A percentile compares a stretch with the other conserved stretches of the same genome.
These are phyloP conservation scores for Danio aesculapii DNA, from an alignment of 2,797 vertebrate species.

Conservation along the genomic window DNA sequence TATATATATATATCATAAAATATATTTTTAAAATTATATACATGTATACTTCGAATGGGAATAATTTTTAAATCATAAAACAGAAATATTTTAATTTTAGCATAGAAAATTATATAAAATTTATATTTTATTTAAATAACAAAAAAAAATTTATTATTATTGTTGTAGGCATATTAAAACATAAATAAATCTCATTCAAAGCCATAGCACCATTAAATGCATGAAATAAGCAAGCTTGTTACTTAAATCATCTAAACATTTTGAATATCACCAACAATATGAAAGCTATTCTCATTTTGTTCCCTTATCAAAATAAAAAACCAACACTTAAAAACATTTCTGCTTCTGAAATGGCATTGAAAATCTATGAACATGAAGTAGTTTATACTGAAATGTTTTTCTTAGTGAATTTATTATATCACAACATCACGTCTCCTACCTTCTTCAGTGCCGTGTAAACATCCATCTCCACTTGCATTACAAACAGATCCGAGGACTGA, in stretches of 20 bases:
- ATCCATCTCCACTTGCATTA: conserved; percentile 99
- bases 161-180: not conserved
- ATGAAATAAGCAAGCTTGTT: not conserved
- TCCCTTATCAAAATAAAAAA: not conserved
- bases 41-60: not conserved
- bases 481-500: conserved; percentile 94
- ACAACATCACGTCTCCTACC: conserved; percentile 70
- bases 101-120: no score
- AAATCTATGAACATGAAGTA: not conserved
- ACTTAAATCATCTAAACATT: not conserved
- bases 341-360: not conserved
- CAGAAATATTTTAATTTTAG: not conserved
- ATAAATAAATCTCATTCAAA: not conserved
- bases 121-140: not conserved
- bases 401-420: not conserved
- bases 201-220: not conserved
- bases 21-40: no score
- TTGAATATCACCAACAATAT: not conserved
- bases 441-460: conserved; percentile 98
- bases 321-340: no score
- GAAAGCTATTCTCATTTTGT: not conserved
- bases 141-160: not conserved
- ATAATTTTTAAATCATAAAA: not conserved
- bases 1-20: no score
- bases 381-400: not conserved